These are phyloP conservation scores for Cosmopolites sordidus DNA, from an alignment of 2,888 invertebrate genomes.

Conservation along the genomic window DNA sequence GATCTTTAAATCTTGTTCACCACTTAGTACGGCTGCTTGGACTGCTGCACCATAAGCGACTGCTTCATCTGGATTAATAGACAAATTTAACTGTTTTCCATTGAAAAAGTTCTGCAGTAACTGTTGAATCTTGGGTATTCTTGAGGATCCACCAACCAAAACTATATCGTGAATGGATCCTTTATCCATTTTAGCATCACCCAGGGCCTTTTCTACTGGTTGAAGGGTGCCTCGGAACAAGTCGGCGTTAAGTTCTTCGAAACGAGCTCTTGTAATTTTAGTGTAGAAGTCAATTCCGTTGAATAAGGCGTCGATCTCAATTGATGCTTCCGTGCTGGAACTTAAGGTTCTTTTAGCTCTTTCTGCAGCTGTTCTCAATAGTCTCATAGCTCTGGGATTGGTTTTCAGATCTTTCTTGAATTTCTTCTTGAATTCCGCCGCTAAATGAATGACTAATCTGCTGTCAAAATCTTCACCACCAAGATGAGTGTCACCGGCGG, in stretches of 20 bases:
- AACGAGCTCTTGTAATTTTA: conserved; percentile 57
- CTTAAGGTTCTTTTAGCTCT: conserved; percentile 73
- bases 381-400: conserved; percentile 21
- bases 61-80: conserved; percentile 46
- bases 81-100: conserved; percentile 48
- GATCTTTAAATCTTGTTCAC: conserved; percentile 61
- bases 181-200: conserved; percentile 77
- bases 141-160: conserved; percentile 75
- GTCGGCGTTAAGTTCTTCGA: conserved; percentile 70
- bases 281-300: conserved; percentile 56
- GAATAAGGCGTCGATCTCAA: conserved; percentile 73
- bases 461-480: conserved; percentile 69
- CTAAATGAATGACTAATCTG: conserved; percentile 55
- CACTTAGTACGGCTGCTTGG: conserved; percentile 43
- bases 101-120: conserved; percentile 72
- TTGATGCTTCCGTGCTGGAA: conserved; percentile 69
- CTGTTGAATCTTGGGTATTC: conserved; percentile 74
- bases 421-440: conserved; percentile 67
- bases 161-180: conserved; percentile 73
- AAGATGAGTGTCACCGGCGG: conserved; percentile 79
- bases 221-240: conserved; percentile 64
- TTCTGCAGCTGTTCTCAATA: conserved; percentile 38
- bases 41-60: conserved; percentile 46
- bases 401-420: conserved; percentile 52
- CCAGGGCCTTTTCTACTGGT: conserved; percentile 70